These are phyloP conservation scores for Meda fulgida DNA, from an alignment of 2,797 vertebrate species.

Conservation along the genomic window DNA sequence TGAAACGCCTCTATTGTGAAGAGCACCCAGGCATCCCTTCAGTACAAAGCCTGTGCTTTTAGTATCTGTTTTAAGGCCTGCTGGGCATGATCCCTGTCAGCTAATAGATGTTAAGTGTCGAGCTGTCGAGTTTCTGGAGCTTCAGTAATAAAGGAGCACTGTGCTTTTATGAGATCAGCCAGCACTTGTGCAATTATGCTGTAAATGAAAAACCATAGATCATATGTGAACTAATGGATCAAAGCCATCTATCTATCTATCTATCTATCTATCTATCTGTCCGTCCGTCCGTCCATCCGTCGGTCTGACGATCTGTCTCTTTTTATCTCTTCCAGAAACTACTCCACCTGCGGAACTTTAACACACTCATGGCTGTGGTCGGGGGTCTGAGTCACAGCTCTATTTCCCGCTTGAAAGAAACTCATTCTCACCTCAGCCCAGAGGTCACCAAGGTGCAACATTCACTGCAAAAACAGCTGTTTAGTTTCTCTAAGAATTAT, in stretches of 20 bases:
- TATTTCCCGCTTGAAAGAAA: conserved; percentile 96
- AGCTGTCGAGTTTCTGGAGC: conserved; percentile 35
- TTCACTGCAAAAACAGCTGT: neutral
- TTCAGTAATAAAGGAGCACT: conserved; percentile 30
- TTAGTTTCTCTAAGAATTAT: neutral
- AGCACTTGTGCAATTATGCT: conserved; percentile 42
- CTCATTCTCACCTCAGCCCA: conserved; percentile 87
- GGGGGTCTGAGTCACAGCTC: conserved; percentile 96
- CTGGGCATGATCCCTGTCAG: conserved; percentile 11
- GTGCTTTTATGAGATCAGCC: conserved; percentile 27
- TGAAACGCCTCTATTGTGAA: conserved; percentile 29
- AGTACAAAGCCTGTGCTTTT: conserved; percentile 47
- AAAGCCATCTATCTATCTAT: neutral
- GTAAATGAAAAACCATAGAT: conserved; percentile 15
- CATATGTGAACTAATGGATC: conserved; percentile 42
- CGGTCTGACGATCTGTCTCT: conserved; percentile 51
- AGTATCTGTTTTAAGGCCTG: conserved; percentile 45
- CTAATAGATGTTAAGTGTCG: conserved; percentile 51
- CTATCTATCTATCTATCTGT: neutral
- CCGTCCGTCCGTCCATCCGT: conserved; percentile 40
- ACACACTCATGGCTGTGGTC: conserved; percentile 96
- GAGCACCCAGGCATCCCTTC: conserved; percentile 34
- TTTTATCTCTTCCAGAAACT: conserved; percentile 83
- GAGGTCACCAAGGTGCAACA: conserved; percentile 89
- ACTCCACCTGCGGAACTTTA: conserved; percentile 94